Evolutionary conservation across 2,113 vertebrate species (phyloP).

Genomic region (Apodemus sylvaticus): DNA sequence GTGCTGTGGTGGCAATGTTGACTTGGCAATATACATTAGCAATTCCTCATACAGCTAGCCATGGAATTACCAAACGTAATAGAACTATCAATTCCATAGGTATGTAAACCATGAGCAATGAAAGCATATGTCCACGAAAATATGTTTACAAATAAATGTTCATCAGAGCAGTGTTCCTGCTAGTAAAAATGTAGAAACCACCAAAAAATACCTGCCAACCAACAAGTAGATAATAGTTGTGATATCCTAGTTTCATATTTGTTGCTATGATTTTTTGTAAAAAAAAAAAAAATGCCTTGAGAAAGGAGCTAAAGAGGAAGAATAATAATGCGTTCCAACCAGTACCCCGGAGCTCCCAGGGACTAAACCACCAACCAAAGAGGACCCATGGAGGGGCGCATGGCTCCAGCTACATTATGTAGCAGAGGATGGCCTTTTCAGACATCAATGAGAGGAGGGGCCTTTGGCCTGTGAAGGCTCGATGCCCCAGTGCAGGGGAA

Average conservation of each 20-base stretch:
- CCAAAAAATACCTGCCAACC: background rate
- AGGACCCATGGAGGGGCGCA: too few relatives aligned
- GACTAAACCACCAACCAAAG: too few relatives aligned
- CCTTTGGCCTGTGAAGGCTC: too few relatives aligned
- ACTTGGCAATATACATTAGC: background rate
- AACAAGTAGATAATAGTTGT: background rate
- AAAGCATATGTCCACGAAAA: background rate
- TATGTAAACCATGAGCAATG: background rate
- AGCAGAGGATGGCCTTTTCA: too few relatives aligned
- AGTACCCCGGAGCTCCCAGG: too few relatives aligned
- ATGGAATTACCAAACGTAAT: background rate
- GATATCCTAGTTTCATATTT: background rate
- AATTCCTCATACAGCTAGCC: background rate
- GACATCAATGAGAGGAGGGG: too few relatives aligned
- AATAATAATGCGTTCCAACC: too few relatives aligned
- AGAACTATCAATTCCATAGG: background rate
- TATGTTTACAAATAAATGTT: background rate
- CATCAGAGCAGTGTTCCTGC: background rate
- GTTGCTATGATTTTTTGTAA: background rate
- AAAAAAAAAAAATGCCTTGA: background rate
- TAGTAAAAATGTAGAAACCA: background rate
- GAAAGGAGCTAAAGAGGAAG: too few relatives aligned
- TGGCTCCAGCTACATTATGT: too few relatives aligned
- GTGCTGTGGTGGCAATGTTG: background rate
- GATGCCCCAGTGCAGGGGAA: too few relatives aligned